These are phyloP conservation scores for Nycticorax nycticorax DNA, from an alignment of 2,113 vertebrate genomes.

Conservation along the genomic window DNA sequence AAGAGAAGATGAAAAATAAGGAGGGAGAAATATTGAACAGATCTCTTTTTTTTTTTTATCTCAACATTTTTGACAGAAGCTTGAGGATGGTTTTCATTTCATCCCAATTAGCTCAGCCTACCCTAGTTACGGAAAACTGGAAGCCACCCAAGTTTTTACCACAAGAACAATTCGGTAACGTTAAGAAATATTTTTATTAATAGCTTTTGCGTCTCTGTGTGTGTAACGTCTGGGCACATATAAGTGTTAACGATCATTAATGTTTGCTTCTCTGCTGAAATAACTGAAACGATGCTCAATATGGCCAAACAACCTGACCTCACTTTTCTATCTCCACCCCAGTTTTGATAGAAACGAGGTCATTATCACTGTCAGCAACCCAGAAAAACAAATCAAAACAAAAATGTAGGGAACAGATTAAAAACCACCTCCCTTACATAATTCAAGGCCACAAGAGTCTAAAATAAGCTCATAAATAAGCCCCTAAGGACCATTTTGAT, in stretches of 20 bases:
- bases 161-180: not conserved
- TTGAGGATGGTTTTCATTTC: conserved; percentile 21
- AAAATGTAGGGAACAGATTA: not conserved
- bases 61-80: not conserved
- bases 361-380: not conserved
- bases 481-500: not conserved
- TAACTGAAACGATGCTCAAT: not conserved
- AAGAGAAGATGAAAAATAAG: conserved; percentile 19
- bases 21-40: not conserved
- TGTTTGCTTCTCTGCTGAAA: not conserved
- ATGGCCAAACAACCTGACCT: not conserved
- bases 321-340: not conserved
- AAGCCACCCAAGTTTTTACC: not conserved
- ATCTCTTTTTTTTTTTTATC: not conserved
- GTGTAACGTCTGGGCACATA: not conserved
- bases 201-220: not conserved
- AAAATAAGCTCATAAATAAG: conserved; percentile 39
- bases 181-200: not conserved
- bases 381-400: conserved; percentile 6
- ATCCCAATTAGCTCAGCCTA: not conserved
- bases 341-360: not conserved
- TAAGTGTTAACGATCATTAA: not conserved
- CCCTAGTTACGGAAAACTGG: not conserved
- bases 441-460: not conserved
- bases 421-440: not conserved